Conservation (phyloP, 2,113 vertebrate genomes). For the Rhinolophus ferrumequinum region DNA sequence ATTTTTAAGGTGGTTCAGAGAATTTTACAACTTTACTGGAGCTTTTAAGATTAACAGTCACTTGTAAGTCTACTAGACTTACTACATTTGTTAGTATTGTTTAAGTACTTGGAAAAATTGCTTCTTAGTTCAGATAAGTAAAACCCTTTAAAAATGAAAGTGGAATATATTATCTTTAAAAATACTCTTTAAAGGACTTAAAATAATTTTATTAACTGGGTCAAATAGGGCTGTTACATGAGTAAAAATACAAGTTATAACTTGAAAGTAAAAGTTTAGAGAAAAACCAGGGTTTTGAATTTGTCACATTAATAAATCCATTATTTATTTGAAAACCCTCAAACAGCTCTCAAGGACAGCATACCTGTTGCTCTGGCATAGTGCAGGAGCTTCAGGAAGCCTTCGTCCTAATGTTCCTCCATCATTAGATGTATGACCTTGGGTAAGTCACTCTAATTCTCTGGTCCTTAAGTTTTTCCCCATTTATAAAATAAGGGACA, state of each 20-base stretch:
- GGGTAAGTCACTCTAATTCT: background rate
- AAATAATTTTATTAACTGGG: background rate
- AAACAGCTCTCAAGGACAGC: background rate
- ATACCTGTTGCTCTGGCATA: background rate
- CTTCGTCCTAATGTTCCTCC: background rate
- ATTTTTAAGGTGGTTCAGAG: background rate
- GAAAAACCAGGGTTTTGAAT: background rate
- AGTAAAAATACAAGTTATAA: background rate
- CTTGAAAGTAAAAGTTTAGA: background rate
- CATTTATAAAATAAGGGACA: background rate
- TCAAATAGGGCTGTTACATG: background rate
- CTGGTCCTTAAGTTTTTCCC: background rate
- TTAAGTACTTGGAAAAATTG: conserved; percentile 32
- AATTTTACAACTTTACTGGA: background rate
- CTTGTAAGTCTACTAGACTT: background rate
- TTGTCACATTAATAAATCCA: conserved; percentile 12
- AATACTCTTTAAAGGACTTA: conserved; percentile 7
- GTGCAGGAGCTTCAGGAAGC: background rate
- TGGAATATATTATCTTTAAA: background rate
- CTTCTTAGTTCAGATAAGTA: background rate
- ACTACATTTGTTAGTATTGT: background rate
- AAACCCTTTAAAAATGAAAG: conserved; percentile 6
- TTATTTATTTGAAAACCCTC: background rate
- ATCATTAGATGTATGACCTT: background rate
- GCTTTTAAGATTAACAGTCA: background rate